Base-by-base conservation (phyloP, 2,888 invertebrate species). In the Macaria notata region DNA sequence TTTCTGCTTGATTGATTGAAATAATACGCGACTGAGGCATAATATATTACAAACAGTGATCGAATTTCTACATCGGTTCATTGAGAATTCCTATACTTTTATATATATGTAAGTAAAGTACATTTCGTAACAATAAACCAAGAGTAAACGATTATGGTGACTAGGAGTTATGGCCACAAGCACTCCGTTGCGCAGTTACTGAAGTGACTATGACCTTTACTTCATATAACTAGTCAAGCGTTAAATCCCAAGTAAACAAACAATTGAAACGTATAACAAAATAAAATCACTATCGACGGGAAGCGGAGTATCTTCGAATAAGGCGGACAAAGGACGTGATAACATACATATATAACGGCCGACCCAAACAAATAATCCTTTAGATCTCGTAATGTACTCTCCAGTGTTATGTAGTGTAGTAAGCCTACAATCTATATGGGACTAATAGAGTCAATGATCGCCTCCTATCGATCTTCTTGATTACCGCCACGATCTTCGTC, bases 281-380 rank as follows among this genome's bases (percentile, higher is more conserved):
- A 58, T 58, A 46, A 39, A 36, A 49, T 49, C 36, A 45, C 31
- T 43, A 49, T 46, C 46, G 31, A 58, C 31, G 38, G 8, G 46
- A 43, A 46, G 45, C 43, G 8, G 54, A 54, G 46, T 54, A 49
- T 46, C 53, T 46, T 43, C 41, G 5, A 49, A 19, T 41, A 19
- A 19, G 4, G 42, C 38, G 49, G 52, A 61, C 46, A 61, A 56
- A 52, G 56, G 56, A 49, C 44, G 49, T 49, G 45, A 51, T 56
- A 53, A 49, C 46, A 53, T 45, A 54, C 46, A 59, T 61, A 54
- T 58, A 60, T 54, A 56, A 59, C 49, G 38, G 33, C 7, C 54
- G 54, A 49, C 54, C 59, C 55, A 57, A 62, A 52, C 57, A 62
- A 62, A 59, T 39, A 62, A 62, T 52, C 59, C 54, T 59, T 54